Evolutionary conservation across 2,797 vertebrate genomes (phyloP), one percentile per base, ranked within the genome.

Genomic region (Gallinago solitaria): DNA sequence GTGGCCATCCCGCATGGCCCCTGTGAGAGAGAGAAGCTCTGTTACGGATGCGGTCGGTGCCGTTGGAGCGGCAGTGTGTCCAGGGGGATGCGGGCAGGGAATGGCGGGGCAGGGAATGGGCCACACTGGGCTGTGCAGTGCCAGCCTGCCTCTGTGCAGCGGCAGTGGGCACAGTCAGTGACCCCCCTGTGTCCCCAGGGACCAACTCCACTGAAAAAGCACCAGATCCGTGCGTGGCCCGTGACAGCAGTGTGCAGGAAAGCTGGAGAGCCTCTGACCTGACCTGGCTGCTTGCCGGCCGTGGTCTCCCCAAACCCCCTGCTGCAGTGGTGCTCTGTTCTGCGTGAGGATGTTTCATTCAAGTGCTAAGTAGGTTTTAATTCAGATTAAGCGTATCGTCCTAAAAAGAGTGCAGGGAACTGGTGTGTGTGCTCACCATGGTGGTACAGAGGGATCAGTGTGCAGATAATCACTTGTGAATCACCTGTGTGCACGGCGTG

Each of bases 41-140:
- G 3, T n/a, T 32, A 27, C 37, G 57, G 50, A 28, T 6, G 3
- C 51, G 0, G 6, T 24, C 15, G 50, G 35, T 6, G 3, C 59
- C 0, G 6, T 24, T 18, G 50, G 35, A 41, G 57, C 0, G 1
- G 50, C 50, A 5, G 50, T 28, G 9, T 0, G 1, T 64, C 16
- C 65, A 13, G 53, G 57, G 39, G 45, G 8, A 25, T 12, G 30
- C 0, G 3, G 37, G 41, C 50, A 56, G 70, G 33, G 17, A 47
- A 21, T 17, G 3, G 30, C 50, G 9, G 4, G 37, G 41, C 50
- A 56, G 70, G 41, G 17, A 47, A 21, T 17, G 3, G 30, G 47
- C 54, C 14, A 7, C 7, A 1, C 32, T 24, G 63, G 27, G 45
- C 35, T 1, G 2, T 25, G 50, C 71, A 37, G 16, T 2, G 0